Percentiles rank a stretch among this genome's conserved stretches.
Evolutionary conservation across 2,113 vertebrate genomes (phyloP).

Genomic region (Chloropsis hardwickii): DNA sequence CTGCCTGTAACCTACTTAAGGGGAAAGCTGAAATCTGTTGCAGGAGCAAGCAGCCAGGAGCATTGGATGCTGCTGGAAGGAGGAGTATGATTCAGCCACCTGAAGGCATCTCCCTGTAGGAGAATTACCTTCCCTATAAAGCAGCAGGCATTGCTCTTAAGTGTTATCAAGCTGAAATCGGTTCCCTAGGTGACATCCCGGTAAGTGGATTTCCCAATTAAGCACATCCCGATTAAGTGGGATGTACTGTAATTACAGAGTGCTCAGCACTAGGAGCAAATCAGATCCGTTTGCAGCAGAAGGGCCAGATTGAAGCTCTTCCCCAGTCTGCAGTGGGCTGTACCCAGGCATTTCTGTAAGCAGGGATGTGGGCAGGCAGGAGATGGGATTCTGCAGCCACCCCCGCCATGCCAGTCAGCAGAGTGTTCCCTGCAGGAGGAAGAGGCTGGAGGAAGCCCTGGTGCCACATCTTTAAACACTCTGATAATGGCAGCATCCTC

Average conservation of each 20-base stretch:
- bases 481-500: neutral
- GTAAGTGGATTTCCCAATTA: conserved; percentile 68
- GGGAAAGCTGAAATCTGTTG: conserved; percentile 35
- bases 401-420: neutral
- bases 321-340: neutral
- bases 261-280: neutral
- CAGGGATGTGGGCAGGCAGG: neutral
- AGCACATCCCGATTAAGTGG: conserved; percentile 57
- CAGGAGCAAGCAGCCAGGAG: conserved; percentile 22
- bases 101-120: conserved; percentile 55
- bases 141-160: conserved; percentile 49
- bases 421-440: neutral
- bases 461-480: neutral
- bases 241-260: conserved; percentile 59
- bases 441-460: neutral
- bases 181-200: conserved; percentile 65
- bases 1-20: conserved; percentile 47
- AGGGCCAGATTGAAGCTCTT: neutral
- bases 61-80: neutral
- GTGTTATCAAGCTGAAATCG: conserved; percentile 50
- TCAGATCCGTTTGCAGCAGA: conserved; percentile 1
- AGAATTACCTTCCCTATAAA: conserved; percentile 58
- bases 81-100: conserved; percentile 40
- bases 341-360: neutral
- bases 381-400: neutral